Evolutionary conservation across 2,113 vertebrate species (phyloP).

Genomic region (Otis tarda): DNA sequence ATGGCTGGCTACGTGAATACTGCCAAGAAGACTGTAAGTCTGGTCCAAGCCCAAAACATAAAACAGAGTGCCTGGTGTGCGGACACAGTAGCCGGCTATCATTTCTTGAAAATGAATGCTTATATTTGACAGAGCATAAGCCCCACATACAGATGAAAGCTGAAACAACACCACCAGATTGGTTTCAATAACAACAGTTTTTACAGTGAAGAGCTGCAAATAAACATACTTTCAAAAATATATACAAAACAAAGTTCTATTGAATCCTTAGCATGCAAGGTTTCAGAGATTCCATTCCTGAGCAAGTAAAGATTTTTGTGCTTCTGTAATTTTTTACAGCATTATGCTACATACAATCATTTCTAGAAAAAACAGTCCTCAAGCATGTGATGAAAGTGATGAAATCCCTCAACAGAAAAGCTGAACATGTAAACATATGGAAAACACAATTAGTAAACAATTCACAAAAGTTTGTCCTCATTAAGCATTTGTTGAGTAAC

Average conservation of each 20-base stretch:
- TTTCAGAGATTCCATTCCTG: background rate
- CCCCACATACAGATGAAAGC: background rate
- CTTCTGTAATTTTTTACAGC: background rate
- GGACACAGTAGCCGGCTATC: background rate
- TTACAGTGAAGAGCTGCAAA: background rate
- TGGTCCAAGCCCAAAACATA: background rate
- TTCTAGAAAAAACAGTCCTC: background rate
- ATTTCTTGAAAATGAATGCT: background rate
- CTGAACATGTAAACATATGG: constrained; percentile 1
- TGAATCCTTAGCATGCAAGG: background rate
- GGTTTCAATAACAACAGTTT: background rate
- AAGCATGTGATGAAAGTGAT: background rate
- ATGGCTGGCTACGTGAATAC: background rate
- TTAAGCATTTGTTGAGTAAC: background rate
- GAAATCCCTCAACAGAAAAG: background rate
- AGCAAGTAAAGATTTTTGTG: background rate
- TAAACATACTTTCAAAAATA: background rate
- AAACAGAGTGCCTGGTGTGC: background rate
- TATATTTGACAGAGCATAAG: background rate
- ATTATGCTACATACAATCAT: background rate
- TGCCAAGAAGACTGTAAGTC: background rate
- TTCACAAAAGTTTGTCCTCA: background rate
- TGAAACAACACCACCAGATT: background rate
- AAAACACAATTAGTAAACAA: constrained; percentile 18
- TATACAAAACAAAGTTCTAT: background rate